Evolutionary conservation across 2,113 vertebrate species (phyloP).

Genomic region (Mastomys natalensis): DNA sequence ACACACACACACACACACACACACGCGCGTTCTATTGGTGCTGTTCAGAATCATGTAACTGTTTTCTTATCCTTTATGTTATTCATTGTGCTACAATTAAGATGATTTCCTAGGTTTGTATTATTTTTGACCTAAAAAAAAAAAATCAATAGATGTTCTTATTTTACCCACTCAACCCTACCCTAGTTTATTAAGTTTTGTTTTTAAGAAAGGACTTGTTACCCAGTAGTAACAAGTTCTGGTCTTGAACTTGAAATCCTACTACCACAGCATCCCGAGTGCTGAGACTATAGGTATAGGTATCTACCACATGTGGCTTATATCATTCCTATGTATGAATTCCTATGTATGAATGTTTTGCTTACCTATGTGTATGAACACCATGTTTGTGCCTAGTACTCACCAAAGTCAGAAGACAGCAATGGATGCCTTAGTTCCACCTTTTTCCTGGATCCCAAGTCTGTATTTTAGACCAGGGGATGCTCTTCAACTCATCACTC

Average conservation of each 20-base stretch:
- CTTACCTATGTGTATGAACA: not conserved
- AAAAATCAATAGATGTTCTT: slow-evolving; percentile 37
- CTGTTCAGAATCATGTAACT: not conserved
- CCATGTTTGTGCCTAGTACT: not conserved
- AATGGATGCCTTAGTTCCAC: not conserved
- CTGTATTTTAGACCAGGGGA: not conserved
- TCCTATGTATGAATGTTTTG: not conserved
- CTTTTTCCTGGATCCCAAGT: not conserved
- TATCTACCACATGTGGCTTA: not conserved
- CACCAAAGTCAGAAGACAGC: not conserved
- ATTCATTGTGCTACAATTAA: not conserved
- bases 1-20: too few species aligned
- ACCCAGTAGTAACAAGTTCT: not conserved
- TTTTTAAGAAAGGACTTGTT: not conserved
- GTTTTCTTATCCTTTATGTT: slow-evolving; percentile 9
- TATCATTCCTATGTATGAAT: not conserved
- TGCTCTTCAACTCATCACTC: not conserved
- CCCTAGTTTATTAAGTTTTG: not conserved
- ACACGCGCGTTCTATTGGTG: not conserved
- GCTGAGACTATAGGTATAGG: not conserved
- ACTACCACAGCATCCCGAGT: not conserved
- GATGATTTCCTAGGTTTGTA: not conserved
- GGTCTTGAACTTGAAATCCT: not conserved
- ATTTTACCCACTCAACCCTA: not conserved
- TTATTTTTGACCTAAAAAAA: not conserved